Evolutionary conservation across 2,797 vertebrate species (phyloP), one percentile per base, ranked within the genome.

Genomic region (Pseudopleuronectes americanus): DNA sequence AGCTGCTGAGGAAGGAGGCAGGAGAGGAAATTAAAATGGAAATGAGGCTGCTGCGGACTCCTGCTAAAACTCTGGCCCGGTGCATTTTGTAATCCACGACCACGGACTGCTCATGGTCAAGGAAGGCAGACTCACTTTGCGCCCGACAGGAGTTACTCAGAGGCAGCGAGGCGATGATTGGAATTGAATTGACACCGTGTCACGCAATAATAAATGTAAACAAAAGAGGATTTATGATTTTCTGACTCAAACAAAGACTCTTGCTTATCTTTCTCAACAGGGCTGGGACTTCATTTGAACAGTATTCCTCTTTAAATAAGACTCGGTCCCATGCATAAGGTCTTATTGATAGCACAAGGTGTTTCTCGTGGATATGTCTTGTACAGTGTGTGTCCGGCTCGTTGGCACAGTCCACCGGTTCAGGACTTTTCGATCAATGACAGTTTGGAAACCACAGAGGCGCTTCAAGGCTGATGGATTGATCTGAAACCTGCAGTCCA

Each of bases 1-100:
- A 96, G 94, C 87, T 97, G 96, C 92, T 97, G 92, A 98, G 47
- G 1, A 12, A 23, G 33, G 61, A 61, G 9, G 22, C 8, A 6
- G 1, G 3, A n/a, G 52, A 52, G 69, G 73, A 82, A 49, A 76
- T 84, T 71, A 56, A 84, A 79, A 84, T 76, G 78, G 68, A 80
- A 86, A 84, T 75, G 22, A 84, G 31, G 47, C 63, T 23, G 60
- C 3, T 23, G 60, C 3, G 0, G 36, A 28, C 47, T 57, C 28
- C 3, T n/a, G 23, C 72, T 56, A 8, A 68, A 64, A 64, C 58
- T 75, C 66, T 13, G 47, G 13, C 14, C 0, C 2, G 43, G 53
- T 41, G 26, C 16, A 19, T 62, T 69, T 73, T 24, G 38, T 55
- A 33, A 80, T 76, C 48, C 0, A 33, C 64, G 77, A 65, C 62